Evolutionary conservation across 2,888 invertebrate species (phyloP).

Genomic region (Shargacucullia verbasci): DNA sequence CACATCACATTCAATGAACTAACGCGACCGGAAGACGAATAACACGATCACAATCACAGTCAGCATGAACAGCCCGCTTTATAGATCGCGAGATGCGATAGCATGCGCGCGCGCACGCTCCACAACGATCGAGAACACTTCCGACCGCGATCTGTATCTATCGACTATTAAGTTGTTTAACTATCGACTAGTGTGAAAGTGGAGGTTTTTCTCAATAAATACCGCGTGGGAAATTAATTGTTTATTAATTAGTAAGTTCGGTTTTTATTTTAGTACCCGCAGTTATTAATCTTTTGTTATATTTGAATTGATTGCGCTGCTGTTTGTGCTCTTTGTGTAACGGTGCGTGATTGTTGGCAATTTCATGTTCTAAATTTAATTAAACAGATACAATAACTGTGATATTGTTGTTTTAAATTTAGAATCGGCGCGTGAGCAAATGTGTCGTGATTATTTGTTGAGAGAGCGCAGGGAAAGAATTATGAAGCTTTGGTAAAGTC

Average conservation of each 20-base stretch:
- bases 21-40: conserved; percentile 34
- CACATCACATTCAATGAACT: conserved; percentile 28
- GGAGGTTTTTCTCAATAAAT: conserved; percentile 8
- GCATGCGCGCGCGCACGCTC: conserved; percentile 37
- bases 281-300: conserved; percentile 5
- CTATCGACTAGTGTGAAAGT: conserved; percentile 28
- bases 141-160: conserved; percentile 19
- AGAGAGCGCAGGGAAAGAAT: too few species aligned
- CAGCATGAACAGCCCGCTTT: conserved; percentile 40
- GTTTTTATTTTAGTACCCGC: too few species aligned
- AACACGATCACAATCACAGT: conserved; percentile 28
- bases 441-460: too few species aligned
- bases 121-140: conserved; percentile 25
- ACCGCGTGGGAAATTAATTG: conserved; percentile 12
- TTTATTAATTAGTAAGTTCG: not conserved
- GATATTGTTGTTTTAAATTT: not conserved
- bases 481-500: too few species aligned
- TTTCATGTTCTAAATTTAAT: conserved; percentile 34
- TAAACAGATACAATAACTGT: conserved; percentile 9
- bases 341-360: conserved; percentile 24
- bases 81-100: conserved; percentile 49
- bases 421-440: not conserved
- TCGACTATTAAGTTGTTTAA: conserved; percentile 33
- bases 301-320: conserved; percentile 25
- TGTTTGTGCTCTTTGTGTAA: conserved; percentile 19